Percentiles rank a stretch among this genome's conserved stretches.
Conservation (phyloP, 2,888 invertebrate species). For the Mimumesa dahlbomi region DNA sequence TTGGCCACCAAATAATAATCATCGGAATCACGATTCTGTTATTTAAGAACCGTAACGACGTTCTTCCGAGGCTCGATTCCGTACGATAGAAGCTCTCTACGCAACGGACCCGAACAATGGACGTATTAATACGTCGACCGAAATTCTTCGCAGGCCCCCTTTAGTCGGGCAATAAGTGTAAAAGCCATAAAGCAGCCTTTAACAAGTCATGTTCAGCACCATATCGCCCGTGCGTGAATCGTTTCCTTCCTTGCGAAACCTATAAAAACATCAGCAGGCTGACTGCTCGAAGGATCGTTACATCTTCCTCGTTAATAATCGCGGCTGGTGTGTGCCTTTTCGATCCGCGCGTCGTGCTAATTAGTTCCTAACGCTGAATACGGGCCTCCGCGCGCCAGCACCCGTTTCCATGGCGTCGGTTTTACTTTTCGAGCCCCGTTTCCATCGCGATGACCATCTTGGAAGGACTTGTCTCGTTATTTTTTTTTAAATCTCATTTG, state of each 20-base stretch:
- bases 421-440: conserved; percentile 47
- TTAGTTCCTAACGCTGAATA: conserved; percentile 67
- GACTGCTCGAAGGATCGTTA: conserved; percentile 63
- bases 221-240: conserved; percentile 59
- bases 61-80: background rate
- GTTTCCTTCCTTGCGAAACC: conserved; percentile 64
- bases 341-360: conserved; percentile 67
- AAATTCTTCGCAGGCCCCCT: conserved; percentile 4
- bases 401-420: conserved; percentile 47
- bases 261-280: conserved; percentile 67
- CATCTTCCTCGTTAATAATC: conserved; percentile 70
- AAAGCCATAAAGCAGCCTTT: conserved; percentile 56
- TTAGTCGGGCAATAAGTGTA: conserved; percentile 2
- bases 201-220: conserved; percentile 63
- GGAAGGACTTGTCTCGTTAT: conserved; percentile 18
- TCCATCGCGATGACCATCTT: conserved; percentile 42
- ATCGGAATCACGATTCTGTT: background rate
- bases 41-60: background rate
- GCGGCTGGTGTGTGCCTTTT: conserved; percentile 61
- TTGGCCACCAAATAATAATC: too few relatives aligned
- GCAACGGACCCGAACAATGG: background rate
- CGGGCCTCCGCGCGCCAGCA: conserved; percentile 34
- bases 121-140: conserved; percentile 20
- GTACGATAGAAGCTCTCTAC: background rate
- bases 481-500: background rate